Conservation (phyloP, 2,113 vertebrate species). For the Nesogale talazaci region DNA sequence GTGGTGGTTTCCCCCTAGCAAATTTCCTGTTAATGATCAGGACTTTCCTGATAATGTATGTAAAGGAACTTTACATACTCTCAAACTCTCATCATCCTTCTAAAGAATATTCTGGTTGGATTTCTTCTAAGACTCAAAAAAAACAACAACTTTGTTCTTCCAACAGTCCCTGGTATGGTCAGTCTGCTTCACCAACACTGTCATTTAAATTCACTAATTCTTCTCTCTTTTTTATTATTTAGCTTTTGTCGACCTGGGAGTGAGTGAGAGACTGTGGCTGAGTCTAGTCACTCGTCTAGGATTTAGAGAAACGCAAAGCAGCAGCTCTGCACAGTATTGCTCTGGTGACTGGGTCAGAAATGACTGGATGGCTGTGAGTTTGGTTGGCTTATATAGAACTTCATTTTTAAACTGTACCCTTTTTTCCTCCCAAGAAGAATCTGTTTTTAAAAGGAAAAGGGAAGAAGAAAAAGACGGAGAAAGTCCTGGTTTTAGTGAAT, state of each 20-base stretch:
- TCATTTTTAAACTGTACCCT: neutral
- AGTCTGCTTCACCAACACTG: neutral
- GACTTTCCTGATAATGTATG: neutral
- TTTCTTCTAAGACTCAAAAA: neutral
- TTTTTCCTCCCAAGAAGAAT: conserved; percentile 38
- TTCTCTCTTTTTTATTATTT: neutral
- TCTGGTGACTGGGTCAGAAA: too few species aligned
- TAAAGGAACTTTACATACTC: neutral
- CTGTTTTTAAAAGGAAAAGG: neutral
- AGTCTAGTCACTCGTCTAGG: neutral
- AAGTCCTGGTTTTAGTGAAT: conserved; percentile 22
- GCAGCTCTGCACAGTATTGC: too few species aligned
- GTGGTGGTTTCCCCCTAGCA: neutral
- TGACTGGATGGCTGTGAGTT: too few species aligned
- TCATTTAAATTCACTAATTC: neutral
- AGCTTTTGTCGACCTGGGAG: neutral
- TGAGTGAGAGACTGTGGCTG: neutral
- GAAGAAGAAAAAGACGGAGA: neutral
- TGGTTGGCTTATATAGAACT: too few species aligned
- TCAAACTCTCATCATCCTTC: neutral
- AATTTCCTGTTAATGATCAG: too few species aligned
- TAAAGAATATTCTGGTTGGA: neutral
- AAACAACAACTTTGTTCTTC: neutral
- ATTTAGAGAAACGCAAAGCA: too few species aligned
- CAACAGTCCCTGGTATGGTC: neutral